Evolutionary conservation across 2,797 vertebrate genomes (phyloP).

Genomic region (Tenualosa thibaudeaui): DNA sequence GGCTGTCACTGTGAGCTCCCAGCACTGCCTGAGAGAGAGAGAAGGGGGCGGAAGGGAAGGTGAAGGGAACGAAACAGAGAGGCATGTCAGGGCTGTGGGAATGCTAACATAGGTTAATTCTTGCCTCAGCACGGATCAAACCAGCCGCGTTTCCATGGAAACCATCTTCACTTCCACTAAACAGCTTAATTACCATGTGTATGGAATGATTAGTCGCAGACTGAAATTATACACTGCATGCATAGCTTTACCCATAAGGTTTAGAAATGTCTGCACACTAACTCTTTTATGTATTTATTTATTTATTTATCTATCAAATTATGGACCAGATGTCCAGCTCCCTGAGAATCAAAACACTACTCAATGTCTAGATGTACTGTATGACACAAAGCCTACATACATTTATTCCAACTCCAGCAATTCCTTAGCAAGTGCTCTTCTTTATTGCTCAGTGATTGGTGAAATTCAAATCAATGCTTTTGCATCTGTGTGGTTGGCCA

Average conservation of each 20-base stretch:
- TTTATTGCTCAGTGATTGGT: too few species aligned
- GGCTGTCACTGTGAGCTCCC: neutral
- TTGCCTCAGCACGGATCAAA: neutral
- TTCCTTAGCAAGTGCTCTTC: too few species aligned
- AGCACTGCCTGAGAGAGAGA: neutral
- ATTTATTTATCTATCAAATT: neutral
- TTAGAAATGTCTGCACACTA: neutral
- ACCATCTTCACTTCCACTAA: slow-evolving; percentile 7
- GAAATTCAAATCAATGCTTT: too few species aligned
- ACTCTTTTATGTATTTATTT: too few species aligned
- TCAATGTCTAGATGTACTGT: too few species aligned
- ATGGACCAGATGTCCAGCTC: neutral
- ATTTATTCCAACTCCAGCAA: too few species aligned
- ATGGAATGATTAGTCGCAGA: neutral
- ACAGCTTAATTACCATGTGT: slow-evolving; percentile 5
- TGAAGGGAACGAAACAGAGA: neutral
- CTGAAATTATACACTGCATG: neutral
- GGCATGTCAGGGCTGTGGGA: neutral
- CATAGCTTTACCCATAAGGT: neutral
- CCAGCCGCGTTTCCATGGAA: neutral
- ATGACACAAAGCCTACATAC: too few species aligned
- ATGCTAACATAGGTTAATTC: slow-evolving; percentile 13
- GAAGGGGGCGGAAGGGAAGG: neutral
- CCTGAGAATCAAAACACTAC: neutral
- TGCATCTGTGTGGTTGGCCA: too few species aligned